Evolutionary conservation across 2,888 invertebrate genomes (phyloP).

Genomic region (Ochropleura plecta): DNA sequence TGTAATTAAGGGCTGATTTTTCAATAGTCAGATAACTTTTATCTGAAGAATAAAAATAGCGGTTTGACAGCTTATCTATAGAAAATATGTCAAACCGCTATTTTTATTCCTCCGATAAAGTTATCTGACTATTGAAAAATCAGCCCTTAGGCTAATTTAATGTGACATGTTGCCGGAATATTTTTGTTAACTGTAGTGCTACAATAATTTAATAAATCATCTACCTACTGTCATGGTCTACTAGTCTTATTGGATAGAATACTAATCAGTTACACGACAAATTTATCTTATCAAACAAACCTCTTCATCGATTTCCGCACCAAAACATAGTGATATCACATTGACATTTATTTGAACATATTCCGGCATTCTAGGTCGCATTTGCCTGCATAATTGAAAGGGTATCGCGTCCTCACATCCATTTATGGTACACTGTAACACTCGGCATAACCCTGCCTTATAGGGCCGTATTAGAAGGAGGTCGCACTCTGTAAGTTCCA

Average conservation of each 20-base stretch:
- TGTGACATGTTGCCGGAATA: slow-evolving; percentile 12
- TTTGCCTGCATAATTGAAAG: slow-evolving; percentile 72
- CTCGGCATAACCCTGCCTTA: slow-evolving; percentile 71
- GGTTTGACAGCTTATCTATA: too few species aligned
- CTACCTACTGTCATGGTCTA: slow-evolving; percentile 1
- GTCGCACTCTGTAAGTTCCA: slow-evolving; percentile 54
- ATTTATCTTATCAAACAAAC: slow-evolving; percentile 35
- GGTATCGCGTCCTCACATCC: slow-evolving; percentile 70
- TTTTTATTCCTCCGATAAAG: too few species aligned
- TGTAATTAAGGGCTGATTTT: too few species aligned
- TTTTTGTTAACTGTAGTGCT: not conserved
- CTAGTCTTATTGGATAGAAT: slow-evolving; percentile 13
- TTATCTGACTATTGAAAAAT: too few species aligned
- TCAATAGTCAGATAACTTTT: too few species aligned
- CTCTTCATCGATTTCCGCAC: slow-evolving; percentile 14
- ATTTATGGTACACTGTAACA: slow-evolving; percentile 71
- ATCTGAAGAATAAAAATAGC: too few species aligned
- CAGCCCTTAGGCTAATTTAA: slow-evolving; percentile 1
- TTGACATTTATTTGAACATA: slow-evolving; percentile 40
- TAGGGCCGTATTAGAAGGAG: slow-evolving; percentile 68
- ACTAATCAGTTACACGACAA: slow-evolving; percentile 1
- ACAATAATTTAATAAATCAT: slow-evolving; percentile 4
- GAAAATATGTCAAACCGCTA: too few species aligned
- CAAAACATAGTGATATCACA: slow-evolving; percentile 26
- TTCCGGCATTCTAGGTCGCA: slow-evolving; percentile 70